A percentile compares a stretch with the other conserved stretches of the same genome.
Conservation (phyloP, 2,888 invertebrate species). For the Macrosiphum euphorbiae region DNA sequence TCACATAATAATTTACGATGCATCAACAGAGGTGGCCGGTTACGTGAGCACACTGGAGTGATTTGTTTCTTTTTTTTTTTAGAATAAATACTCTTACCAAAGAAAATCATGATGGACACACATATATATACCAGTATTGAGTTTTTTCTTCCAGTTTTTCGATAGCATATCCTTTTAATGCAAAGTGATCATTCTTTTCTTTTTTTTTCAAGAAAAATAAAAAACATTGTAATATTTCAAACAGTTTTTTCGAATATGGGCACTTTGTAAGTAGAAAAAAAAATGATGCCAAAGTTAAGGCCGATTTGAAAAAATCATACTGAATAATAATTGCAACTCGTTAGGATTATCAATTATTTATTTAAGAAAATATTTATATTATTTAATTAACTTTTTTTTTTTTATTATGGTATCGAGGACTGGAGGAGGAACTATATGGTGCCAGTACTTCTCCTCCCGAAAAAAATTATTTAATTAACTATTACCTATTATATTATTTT, state of each 20-base stretch:
- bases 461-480: not conserved
- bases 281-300: not conserved
- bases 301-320: not conserved
- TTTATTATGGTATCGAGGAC: too few relatives aligned
- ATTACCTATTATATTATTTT: too few relatives aligned
- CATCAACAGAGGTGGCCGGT: constrained; percentile 2
- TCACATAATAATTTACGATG: constrained; percentile 1
- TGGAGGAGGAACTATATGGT: too few relatives aligned
- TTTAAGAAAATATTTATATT: not conserved
- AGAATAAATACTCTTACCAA: constrained; percentile 28
- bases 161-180: constrained; percentile 7
- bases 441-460: too few relatives aligned
- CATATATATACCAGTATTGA: not conserved
- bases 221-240: not conserved
- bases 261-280: not conserved
- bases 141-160: constrained; percentile 6
- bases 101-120: constrained; percentile 15
- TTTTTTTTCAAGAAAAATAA: not conserved
- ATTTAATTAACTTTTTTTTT: too few relatives aligned
- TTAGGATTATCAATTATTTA: not conserved
- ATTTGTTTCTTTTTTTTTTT: constrained; percentile 34
- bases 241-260: not conserved
- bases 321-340: not conserved
- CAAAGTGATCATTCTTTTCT: constrained; percentile 5
- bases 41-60: not conserved